A percentile compares a stretch with the other conserved stretches of the same genome.
Conservation (phyloP, 2,888 invertebrate genomes). For the Leptopilina syphax region DNA sequence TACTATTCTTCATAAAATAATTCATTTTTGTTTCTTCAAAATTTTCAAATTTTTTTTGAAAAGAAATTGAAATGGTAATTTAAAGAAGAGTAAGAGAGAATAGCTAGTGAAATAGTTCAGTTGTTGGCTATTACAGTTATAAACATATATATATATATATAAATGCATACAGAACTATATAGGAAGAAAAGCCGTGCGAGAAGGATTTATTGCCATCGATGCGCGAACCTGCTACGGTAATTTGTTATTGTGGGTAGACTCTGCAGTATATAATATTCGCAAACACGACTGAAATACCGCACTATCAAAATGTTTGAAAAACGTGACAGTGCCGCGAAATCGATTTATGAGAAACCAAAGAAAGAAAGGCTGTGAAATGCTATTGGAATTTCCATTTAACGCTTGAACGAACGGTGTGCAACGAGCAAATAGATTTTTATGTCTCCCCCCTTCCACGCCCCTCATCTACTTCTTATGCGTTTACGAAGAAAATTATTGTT, state of each 20-base stretch:
- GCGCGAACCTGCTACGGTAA: slow-evolving; percentile 36
- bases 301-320: slow-evolving; percentile 50
- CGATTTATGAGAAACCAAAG: slow-evolving; percentile 57
- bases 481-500: slow-evolving; percentile 5
- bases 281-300: slow-evolving; percentile 46
- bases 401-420: slow-evolving; percentile 53
- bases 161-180: neutral
- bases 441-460: neutral
- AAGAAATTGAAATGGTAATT: neutral
- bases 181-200: slow-evolving; percentile 34
- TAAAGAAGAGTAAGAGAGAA: neutral
- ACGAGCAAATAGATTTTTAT: slow-evolving; percentile 51
- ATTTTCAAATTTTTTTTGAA: too few relatives aligned
- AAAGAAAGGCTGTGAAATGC: slow-evolving; percentile 52
- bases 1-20: too few relatives aligned
- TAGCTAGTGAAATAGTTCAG: neutral
- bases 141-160: neutral
- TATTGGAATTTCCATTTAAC: slow-evolving; percentile 58
- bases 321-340: slow-evolving; percentile 55
- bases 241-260: slow-evolving; percentile 41
- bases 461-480: slow-evolving; percentile 30
- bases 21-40: too few relatives aligned
- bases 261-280: slow-evolving; percentile 43
- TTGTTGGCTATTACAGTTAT: slow-evolving; percentile 8
- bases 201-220: slow-evolving; percentile 38